Evolutionary conservation across 2,797 vertebrate species (phyloP).

Genomic region (Parauchenoglanis punctatus): DNA sequence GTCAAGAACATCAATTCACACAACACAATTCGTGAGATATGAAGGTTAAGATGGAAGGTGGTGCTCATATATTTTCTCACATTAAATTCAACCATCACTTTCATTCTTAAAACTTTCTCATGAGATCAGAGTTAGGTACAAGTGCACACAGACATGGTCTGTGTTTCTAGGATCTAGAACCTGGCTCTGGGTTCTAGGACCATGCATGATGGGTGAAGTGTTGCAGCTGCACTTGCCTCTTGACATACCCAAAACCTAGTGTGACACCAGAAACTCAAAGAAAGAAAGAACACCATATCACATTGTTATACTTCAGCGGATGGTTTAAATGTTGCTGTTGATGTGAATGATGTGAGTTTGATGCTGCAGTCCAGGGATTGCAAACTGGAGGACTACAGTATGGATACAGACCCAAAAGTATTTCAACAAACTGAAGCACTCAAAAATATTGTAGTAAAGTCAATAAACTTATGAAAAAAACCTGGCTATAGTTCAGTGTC

Average conservation of each 20-base stretch:
- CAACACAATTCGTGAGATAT: not conserved
- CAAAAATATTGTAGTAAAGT: not conserved
- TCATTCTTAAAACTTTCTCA: not conserved
- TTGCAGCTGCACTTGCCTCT: not conserved
- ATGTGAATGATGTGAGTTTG: slow-evolving; percentile 4
- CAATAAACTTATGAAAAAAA: not conserved
- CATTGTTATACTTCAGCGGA: not conserved
- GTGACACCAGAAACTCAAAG: not conserved
- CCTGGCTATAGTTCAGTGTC: not conserved
- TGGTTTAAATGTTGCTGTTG: not conserved
- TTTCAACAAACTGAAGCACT: not conserved
- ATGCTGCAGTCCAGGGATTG: not conserved
- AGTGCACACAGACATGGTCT: not conserved
- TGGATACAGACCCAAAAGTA: not conserved
- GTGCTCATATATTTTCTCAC: not conserved
- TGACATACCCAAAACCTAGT: not conserved
- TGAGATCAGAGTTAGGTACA: not conserved
- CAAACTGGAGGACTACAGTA: not conserved
- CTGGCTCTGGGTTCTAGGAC: not conserved
- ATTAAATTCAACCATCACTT: not conserved
- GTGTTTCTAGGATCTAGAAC: not conserved
- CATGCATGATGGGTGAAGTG: not conserved
- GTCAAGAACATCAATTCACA: not conserved
- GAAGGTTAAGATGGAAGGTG: not conserved
- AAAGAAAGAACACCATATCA: not conserved